Evolutionary conservation across 1,140 invertebrate species (phyloP).

Genomic region (Caenorhabditis remanei): DNA sequence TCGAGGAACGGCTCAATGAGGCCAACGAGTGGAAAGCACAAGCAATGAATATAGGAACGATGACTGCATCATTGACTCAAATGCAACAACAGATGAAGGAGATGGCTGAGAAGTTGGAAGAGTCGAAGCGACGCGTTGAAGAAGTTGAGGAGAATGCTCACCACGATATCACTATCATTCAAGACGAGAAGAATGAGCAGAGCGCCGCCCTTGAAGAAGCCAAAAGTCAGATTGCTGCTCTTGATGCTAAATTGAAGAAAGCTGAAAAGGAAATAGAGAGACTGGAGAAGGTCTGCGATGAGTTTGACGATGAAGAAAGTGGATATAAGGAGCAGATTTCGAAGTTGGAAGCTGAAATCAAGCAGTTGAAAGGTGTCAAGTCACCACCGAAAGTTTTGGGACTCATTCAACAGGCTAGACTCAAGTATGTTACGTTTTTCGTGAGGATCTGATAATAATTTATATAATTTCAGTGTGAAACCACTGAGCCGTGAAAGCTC

Average conservation of each 20-base stretch:
- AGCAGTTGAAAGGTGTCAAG: slow-evolving; percentile 30
- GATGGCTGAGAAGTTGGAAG: background rate
- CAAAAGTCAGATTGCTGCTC: background rate
- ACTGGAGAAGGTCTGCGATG: slow-evolving; percentile 10
- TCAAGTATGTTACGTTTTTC: background rate
- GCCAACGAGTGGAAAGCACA: background rate
- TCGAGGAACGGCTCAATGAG: background rate
- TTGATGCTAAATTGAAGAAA: background rate
- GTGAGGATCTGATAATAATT: background rate
- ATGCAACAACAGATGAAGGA: slow-evolving; percentile 13
- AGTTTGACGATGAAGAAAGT: background rate
- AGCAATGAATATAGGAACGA: background rate
- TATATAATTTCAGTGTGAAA: background rate
- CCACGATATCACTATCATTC: slow-evolving; percentile 17
- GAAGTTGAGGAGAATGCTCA: slow-evolving; percentile 27
- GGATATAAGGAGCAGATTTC: background rate
- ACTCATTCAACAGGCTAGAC: slow-evolving; percentile 32
- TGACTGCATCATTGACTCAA: background rate
- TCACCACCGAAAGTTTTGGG: background rate
- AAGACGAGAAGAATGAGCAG: slow-evolving; percentile 36
- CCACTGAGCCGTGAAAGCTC: slow-evolving; percentile 23
- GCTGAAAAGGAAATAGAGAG: slow-evolving; percentile 1
- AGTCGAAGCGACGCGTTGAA: background rate
- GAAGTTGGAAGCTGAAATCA: background rate
- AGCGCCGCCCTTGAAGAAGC: slow-evolving; percentile 4